Conservation (phyloP, 2,888 invertebrate genomes). For the Abrostola tripartita region DNA sequence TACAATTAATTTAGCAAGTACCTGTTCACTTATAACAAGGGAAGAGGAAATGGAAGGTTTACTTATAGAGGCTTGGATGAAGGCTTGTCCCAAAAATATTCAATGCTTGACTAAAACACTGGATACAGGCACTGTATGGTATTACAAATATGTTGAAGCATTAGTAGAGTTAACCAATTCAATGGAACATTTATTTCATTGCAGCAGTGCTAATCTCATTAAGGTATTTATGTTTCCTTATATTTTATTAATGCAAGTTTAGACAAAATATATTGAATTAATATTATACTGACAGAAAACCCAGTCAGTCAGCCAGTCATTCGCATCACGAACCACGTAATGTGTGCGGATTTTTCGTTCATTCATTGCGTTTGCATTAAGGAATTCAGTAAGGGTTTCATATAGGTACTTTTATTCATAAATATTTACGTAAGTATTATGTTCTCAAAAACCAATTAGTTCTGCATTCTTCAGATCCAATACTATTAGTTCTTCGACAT, state of each 20-base stretch:
- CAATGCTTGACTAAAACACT: conserved; percentile 44
- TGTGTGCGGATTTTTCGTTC: too few species aligned
- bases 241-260: neutral
- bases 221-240: conserved; percentile 62
- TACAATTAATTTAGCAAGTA: conserved; percentile 66
- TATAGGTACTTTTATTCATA: too few species aligned
- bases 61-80: conserved; percentile 68
- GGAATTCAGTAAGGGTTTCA: too few species aligned
- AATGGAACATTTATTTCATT: conserved; percentile 55
- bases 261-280: conserved; percentile 4
- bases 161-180: conserved; percentile 65
- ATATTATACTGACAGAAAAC: too few species aligned
- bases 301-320: too few species aligned
- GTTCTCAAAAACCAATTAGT: neutral
- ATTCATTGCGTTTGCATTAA: too few species aligned
- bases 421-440: too few species aligned
- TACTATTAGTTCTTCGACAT: neutral
- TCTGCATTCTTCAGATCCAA: neutral
- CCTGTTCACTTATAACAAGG: conserved; percentile 62
- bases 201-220: conserved; percentile 57
- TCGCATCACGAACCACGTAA: too few species aligned
- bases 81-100: conserved; percentile 64
- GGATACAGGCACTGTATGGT: conserved; percentile 63
- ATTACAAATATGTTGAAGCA: conserved; percentile 67
- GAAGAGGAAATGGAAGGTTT: conserved; percentile 60